Evolutionary conservation across 2,888 invertebrate genomes (phyloP), one percentile per base, ranked within the genome.

Genomic region (Vesta saturnalis): DNA sequence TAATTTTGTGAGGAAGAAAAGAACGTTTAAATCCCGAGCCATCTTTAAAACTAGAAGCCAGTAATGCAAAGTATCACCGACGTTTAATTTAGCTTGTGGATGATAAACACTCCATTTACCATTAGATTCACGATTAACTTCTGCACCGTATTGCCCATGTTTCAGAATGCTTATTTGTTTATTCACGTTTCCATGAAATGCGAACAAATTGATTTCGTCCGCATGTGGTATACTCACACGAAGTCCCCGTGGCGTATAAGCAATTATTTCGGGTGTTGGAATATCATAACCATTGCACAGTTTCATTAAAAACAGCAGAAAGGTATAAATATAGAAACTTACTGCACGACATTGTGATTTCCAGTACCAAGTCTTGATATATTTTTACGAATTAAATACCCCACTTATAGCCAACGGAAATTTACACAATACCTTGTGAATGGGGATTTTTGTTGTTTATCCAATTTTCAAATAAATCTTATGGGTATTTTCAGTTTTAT

Each of bases 181-280:
- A 70, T 85, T 85, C 14, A 85, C 67, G 56, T 85, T 85, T 2
- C 82, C 85, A 70, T 86, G 84, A 72, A 86, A 85, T 0, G 83
- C 83, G 72, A 86, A 85, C 58, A 84, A 70, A 58, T 78, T 73
- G 0, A 85, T 69, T 8, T 84, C 85, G 1, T 75, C 67, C 67
- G 77, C 78, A 65, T 85, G 83, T 14, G 84, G 83, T 70, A 86
- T 84, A 47, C 83, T 83, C 14, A 85, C 79, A 58, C 80, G 75
- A 64, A 85, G 77, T n/a, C 85, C 85, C 62, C 72, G 75, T 10
- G 81, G 82, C n/a, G 71, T 72, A 35, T 83, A 74, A 10, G 80
- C 73, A 70, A 81, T 76, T n/a, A 85, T 78, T 64, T 69, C 77
- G 1, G 83, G 81, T 57, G 76, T 71, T 0, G 84, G 84, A 12